A percentile compares a stretch with the other conserved stretches of the same genome.
phyloP scores from a whole-genome alignment of 2,113 vertebrate genomes.

The Xiphias gladius region DNA sequence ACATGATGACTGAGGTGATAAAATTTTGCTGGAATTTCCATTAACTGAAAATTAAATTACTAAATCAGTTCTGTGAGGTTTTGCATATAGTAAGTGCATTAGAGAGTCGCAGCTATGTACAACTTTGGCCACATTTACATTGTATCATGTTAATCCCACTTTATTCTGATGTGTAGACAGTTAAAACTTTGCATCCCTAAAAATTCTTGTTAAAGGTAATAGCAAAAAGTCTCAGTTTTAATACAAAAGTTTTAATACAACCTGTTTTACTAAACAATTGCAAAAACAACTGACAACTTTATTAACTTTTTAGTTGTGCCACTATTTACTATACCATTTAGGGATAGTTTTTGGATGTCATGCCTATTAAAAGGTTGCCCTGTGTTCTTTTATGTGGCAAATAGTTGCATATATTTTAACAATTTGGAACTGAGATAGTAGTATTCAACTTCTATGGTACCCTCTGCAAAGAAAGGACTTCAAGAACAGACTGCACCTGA shows the following conservation, averaged over 20 bases:
- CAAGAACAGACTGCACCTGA: slow-evolving; percentile 10
- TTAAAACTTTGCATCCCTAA: not conserved
- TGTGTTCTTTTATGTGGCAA: not conserved
- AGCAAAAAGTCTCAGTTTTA: not conserved
- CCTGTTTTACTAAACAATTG: not conserved
- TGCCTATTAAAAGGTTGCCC: not conserved
- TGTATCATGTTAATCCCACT: not conserved
- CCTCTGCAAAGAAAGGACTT: slow-evolving; percentile 35
- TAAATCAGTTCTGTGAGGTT: not conserved
- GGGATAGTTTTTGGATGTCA: not conserved
- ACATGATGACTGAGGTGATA: not conserved
- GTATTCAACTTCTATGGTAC: slow-evolving; percentile 10
- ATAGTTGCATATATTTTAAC: not conserved
- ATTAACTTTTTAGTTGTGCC: not conserved
- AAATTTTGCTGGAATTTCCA: not conserved
- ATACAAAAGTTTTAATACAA: not conserved
- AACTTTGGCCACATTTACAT: not conserved
- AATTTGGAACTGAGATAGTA: slow-evolving; percentile 13
- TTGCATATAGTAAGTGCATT: not conserved
- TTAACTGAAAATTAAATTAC: not conserved
- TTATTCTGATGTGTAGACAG: not conserved
- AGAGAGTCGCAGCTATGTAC: not conserved
- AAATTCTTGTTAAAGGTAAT: not conserved
- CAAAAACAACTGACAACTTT: not conserved
- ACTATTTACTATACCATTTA: not conserved